These are phyloP conservation scores for Lissocephala sabroskyi DNA, from an alignment of 2,888 invertebrate genomes.

Conservation along the genomic window DNA sequence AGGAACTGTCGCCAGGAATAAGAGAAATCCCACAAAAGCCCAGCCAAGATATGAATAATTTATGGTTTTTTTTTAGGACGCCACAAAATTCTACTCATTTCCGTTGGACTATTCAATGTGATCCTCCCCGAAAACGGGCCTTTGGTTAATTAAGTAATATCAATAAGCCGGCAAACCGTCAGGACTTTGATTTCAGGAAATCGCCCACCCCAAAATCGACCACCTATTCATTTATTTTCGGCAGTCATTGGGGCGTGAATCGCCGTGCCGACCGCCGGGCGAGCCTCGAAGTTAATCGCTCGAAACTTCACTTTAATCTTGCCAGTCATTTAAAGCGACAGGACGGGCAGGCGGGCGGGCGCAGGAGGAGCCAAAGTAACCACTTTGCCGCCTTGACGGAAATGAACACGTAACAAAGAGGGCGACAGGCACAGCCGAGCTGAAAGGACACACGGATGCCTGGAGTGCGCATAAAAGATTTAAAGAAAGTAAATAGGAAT, in stretches of 20 bases:
- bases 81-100: no score
- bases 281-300: constrained; percentile 21
- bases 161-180: constrained; percentile 33
- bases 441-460: neutral
- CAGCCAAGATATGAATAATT: no score
- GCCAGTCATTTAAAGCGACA: constrained; percentile 7
- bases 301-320: constrained; percentile 29
- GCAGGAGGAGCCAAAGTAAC: no score
- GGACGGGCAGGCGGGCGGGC: neutral
- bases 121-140: no score
- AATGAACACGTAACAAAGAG: constrained; percentile 7
- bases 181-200: constrained; percentile 7
- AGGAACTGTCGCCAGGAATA: no score
- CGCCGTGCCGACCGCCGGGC: constrained; percentile 7
- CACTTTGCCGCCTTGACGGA: constrained; percentile 1
- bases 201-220: constrained; percentile 7
- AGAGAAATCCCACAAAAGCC: no score
- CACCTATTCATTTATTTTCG: constrained; percentile 35
- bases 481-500: constrained; percentile 1
- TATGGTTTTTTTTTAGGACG: no score
- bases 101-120: no score
- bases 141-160: constrained; percentile 47
- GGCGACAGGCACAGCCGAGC: neutral
- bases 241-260: constrained; percentile 32
- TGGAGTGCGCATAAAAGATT: constrained; percentile 2